Percentiles rank a stretch among this genome's conserved stretches.
phyloP scores from a whole-genome alignment of 2,113 vertebrate species.

The Poicephalus meyeri region DNA sequence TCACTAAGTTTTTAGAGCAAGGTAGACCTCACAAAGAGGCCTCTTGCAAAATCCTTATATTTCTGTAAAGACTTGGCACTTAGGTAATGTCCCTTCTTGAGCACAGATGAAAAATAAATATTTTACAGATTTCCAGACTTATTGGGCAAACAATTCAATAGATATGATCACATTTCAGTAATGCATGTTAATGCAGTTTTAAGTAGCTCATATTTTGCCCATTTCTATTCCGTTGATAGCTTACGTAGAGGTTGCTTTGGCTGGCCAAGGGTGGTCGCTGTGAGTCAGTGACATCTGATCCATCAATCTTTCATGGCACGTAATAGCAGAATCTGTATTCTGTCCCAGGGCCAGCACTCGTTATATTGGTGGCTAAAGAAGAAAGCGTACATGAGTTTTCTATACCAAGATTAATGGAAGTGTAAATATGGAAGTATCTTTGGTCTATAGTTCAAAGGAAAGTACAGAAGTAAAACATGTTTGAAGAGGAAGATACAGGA shows the following conservation, averaged over 20 bases:
- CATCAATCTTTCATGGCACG: not conserved
- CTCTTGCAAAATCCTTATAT: not conserved
- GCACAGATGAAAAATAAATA: not conserved
- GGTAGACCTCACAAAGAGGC: not conserved
- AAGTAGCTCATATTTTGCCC: not conserved
- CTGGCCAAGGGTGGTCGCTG: not conserved
- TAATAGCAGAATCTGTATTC: not conserved
- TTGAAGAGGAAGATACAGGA: not conserved
- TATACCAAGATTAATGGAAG: not conserved
- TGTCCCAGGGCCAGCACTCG: not conserved
- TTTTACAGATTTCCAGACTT: not conserved
- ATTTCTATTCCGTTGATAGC: not conserved
- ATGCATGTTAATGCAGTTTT: not conserved
- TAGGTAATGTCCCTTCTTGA: not conserved
- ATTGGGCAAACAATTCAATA: not conserved
- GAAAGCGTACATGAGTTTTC: not conserved
- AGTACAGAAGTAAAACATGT: not conserved
- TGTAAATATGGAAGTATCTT: not conserved
- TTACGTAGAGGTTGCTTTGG: not conserved
- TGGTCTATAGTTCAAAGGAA: not conserved
- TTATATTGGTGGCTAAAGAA: not conserved
- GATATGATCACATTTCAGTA: not conserved
- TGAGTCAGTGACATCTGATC: not conserved
- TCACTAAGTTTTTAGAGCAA: not conserved
- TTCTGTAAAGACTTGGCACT: not conserved